Evolutionary conservation across 2,113 vertebrate genomes (phyloP).

Genomic region (Atrichornis clamosus): DNA sequence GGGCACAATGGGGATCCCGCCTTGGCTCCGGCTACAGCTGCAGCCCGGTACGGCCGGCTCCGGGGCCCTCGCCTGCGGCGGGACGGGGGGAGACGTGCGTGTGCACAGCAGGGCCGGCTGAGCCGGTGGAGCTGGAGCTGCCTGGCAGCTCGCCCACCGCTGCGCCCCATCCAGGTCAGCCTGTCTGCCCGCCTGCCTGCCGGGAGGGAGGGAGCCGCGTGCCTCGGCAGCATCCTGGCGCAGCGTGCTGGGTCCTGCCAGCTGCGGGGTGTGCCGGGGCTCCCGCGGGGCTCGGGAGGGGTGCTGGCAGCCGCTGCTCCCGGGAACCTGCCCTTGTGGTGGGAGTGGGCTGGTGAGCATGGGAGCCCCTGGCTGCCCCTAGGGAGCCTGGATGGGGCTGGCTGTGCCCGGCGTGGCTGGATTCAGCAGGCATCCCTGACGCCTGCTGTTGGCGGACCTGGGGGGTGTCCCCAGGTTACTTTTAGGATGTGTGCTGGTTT

Average conservation of each 20-base stretch:
- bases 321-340: rapidly evolving
- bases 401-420: rapidly evolving
- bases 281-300: neutral
- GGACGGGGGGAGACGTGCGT: neutral
- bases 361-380: neutral
- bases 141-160: neutral
- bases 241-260: conserved; percentile 16
- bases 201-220: neutral
- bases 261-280: neutral
- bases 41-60: neutral
- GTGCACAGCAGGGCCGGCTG: neutral
- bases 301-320: neutral
- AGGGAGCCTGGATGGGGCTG: neutral
- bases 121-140: conserved; percentile 28
- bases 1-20: neutral
- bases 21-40: neutral
- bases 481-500: neutral
- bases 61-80: neutral
- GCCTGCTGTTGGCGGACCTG: rapidly evolving
- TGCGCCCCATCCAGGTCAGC: conserved; percentile 30
- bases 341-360: neutral
- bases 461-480: neutral
- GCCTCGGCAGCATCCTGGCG: conserved; percentile 15
- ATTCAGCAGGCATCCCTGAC: neutral
- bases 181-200: neutral